phyloP scores from a whole-genome alignment of 2,797 vertebrate species.

The Tinamus major region DNA sequence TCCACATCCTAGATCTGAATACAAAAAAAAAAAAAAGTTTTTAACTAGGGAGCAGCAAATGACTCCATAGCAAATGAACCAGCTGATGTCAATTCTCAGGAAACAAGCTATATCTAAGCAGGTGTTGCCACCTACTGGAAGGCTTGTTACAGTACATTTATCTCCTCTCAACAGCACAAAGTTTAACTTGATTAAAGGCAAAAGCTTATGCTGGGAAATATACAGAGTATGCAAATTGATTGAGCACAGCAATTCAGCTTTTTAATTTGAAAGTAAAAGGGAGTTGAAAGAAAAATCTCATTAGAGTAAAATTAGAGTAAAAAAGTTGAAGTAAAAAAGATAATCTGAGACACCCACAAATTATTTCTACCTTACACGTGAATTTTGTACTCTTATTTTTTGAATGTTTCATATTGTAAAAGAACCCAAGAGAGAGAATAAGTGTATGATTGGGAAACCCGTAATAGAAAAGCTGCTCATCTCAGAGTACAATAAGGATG shows the following conservation, averaged over 20 bases:
- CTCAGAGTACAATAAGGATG: not conserved
- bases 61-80: not conserved
- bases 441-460: not conserved
- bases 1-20: rapidly evolving
- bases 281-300: rapidly evolving
- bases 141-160: not conserved
- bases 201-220: rapidly evolving
- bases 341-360: not conserved
- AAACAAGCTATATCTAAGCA: not conserved
- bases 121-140: conserved; percentile 56
- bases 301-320: not conserved
- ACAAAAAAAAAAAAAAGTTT: not conserved
- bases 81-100: rapidly evolving
- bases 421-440: not conserved
- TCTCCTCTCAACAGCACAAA: not conserved
- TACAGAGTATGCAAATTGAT: not conserved
- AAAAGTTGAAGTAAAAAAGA: not conserved
- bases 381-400: not conserved
- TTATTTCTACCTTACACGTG: not conserved
- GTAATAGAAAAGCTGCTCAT: not conserved
- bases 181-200: rapidly evolving
- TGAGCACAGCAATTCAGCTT: rapidly evolving
- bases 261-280: not conserved
- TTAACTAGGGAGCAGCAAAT: not conserved
- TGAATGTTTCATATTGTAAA: not conserved